phyloP scores from a whole-genome alignment of 1,140 invertebrate species.

The Coenobita brevimanus region DNA sequence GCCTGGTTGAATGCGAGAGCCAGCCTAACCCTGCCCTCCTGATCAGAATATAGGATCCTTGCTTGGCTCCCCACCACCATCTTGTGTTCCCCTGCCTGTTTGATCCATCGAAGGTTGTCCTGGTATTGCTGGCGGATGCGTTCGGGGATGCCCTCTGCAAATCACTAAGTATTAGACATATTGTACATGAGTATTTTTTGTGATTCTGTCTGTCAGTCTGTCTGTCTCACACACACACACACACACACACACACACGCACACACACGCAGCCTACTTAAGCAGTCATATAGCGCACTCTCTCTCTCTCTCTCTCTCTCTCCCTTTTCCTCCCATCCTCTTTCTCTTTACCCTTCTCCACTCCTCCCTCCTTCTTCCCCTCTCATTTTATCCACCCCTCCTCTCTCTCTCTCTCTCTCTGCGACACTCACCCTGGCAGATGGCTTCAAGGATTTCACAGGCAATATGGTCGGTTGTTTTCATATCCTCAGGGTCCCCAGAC shows the following conservation, averaged over 20 bases:
- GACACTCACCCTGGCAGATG: constrained; percentile 72
- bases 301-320: too few species aligned
- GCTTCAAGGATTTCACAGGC: constrained; percentile 76
- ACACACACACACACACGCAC: constrained; percentile 14
- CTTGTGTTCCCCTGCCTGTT: constrained; percentile 78
- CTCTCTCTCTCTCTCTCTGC: neutral
- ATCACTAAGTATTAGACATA: neutral
- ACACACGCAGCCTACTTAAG: neutral
- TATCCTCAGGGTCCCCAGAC: constrained; percentile 77
- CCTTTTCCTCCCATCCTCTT: too few species aligned
- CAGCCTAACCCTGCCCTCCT: constrained; percentile 76
- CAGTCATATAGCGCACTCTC: neutral
- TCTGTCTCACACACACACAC: neutral
- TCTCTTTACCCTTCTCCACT: neutral
- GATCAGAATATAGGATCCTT: constrained; percentile 81
- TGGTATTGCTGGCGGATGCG: constrained; percentile 68
- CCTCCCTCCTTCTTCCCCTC: neutral
- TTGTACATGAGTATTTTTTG: neutral
- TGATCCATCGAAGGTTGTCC: constrained; percentile 81
- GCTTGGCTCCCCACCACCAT: constrained; percentile 81
- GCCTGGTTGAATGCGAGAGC: constrained; percentile 80
- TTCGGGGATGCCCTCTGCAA: constrained; percentile 64
- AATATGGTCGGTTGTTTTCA: constrained; percentile 78
- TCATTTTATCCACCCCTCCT: neutral
- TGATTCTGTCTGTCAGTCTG: neutral